Base-by-base conservation (phyloP, 1,140 invertebrate genomes). In the Elymnias hypermnestra region DNA sequence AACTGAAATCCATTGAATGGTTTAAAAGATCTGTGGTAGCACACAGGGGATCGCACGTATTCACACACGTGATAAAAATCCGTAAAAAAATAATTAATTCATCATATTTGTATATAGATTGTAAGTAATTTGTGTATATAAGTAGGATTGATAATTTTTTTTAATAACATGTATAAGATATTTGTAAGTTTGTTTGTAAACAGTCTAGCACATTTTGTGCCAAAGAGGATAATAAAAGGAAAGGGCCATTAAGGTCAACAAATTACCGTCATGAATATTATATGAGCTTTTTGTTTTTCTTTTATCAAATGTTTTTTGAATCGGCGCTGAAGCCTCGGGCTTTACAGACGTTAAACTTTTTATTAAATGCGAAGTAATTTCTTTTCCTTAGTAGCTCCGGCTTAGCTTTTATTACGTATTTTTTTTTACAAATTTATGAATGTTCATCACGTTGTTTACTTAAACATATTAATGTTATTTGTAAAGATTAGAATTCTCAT, bases 161-260 rank as follows among this genome's bases (percentile, higher is more conserved):
- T n/a, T n/a, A n/a, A 7, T 26, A 7, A 3, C 7, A n/a, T 26
- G 8, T 8, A 12, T 12, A 29, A 13, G 7, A 4, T 28, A 3
- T 28, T 7, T 28, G 5, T 8, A 7, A n/a, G 6, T 12, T 10
- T 12, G 13, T 12, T 12, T 0, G 4, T 29, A 12, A 5, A 29
- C 33, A 53, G 35, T n/a, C n/a, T n/a, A n/a, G n/a, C 23, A 44
- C 23, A 38, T 46, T 35, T 46, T 36, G 37, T 60, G 55, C 65
- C 65, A 69, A 69, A 62, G 65, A 35, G 40, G 43, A 35, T 36
- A 48, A 31, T 39, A 26, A 47, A 44, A 28, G 45, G 33, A 25
- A 14, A 29, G 26, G 3, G 23, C 22, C 21, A 35, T 40, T 48
- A 40, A 31, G 36, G 37, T 40, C 37, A 45, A 44, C 29, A 48